Evolutionary conservation across 2,797 vertebrate genomes (phyloP).

Genomic region (Streptopelia turtur): DNA sequence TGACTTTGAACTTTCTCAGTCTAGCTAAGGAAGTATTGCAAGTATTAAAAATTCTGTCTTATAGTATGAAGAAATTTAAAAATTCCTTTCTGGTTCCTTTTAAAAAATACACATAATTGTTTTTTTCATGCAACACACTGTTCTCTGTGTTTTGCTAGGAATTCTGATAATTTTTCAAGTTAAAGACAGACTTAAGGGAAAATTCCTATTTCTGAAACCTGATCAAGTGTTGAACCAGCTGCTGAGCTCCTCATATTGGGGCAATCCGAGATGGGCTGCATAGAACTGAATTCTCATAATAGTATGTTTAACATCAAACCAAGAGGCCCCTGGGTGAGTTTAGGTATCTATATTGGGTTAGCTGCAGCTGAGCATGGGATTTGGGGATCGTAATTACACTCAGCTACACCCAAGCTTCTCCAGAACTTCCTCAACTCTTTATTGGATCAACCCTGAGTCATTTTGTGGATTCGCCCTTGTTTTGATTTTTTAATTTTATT

Average conservation of each 20-base stretch:
- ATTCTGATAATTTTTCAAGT: not conserved
- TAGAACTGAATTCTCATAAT: not conserved
- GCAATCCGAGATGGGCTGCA: not conserved
- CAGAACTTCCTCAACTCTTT: not conserved
- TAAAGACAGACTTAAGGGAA: not conserved
- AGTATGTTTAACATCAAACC: not conserved
- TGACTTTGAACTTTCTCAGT: not conserved
- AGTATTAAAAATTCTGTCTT: not conserved
- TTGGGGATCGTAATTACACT: not conserved
- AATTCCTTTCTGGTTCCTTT: not conserved
- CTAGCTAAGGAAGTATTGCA: not conserved
- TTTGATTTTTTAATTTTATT: not conserved
- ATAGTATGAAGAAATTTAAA: not conserved
- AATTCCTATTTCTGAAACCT: slow-evolving; percentile 32
- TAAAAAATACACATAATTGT: not conserved
- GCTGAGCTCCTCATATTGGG: not conserved
- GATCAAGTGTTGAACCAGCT: slow-evolving; percentile 29
- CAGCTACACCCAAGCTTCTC: not conserved
- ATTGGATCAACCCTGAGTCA: not conserved
- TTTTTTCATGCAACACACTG: not conserved
- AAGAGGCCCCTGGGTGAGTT: not conserved
- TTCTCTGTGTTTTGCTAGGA: not conserved
- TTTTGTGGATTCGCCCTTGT: not conserved
- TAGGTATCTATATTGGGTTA: not conserved
- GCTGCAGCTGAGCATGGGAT: not conserved